Evolutionary conservation across 2,888 invertebrate species (phyloP).

Genomic region (Lampropteryx suffumata): DNA sequence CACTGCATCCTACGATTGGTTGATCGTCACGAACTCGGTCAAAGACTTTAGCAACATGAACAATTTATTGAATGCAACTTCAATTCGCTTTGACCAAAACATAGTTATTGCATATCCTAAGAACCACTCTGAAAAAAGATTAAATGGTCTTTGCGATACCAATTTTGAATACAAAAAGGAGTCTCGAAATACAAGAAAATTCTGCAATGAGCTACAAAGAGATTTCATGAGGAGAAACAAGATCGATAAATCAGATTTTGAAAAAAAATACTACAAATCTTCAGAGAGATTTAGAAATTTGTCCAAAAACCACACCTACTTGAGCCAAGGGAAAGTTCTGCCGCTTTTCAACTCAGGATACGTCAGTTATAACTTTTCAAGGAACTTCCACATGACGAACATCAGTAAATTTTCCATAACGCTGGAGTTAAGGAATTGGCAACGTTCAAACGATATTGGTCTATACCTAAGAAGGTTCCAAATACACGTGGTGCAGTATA

Average conservation of each 20-base stretch:
- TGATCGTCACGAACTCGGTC: conserved; percentile 54
- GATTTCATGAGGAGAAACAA: conserved; percentile 3
- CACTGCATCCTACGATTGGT: conserved; percentile 65
- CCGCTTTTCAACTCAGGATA: conserved; percentile 56
- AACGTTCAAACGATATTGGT: conserved; percentile 1
- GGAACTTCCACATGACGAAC: conserved; percentile 57
- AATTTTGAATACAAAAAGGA: conserved; percentile 55
- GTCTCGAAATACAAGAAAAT: conserved; percentile 4
- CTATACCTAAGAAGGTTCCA: conserved; percentile 9
- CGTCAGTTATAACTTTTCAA: conserved; percentile 56
- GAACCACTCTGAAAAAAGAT: conserved; percentile 5
- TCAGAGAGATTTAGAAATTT: conserved; percentile 59
- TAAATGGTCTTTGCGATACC: conserved; percentile 47
- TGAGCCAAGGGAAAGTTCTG: conserved; percentile 40
- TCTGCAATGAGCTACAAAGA: conserved; percentile 4
- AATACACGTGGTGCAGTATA: conserved; percentile 64
- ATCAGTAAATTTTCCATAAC: conserved; percentile 51
- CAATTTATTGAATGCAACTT: conserved; percentile 57
- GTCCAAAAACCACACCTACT: conserved; percentile 51
- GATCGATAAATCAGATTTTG: conserved; percentile 45
- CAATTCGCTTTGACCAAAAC: conserved; percentile 68
- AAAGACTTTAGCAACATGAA: conserved; percentile 56
- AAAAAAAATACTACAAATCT: conserved; percentile 57
- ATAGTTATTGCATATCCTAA: conserved; percentile 56
- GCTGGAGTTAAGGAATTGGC: conserved; percentile 39